Evolutionary conservation across 2,113 vertebrate species (phyloP).

Genomic region (Stercorarius parasiticus): DNA sequence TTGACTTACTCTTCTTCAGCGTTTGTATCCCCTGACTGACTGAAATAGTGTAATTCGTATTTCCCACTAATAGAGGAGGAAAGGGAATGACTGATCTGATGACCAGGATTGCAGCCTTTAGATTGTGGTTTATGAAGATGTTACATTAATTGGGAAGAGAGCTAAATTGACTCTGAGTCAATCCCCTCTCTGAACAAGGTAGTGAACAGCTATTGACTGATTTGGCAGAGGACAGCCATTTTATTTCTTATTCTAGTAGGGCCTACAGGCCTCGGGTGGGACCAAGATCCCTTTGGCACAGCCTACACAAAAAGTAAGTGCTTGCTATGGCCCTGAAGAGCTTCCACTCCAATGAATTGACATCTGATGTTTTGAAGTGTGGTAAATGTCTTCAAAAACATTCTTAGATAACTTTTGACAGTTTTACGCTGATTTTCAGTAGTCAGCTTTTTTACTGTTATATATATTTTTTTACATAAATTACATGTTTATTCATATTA

Average conservation of each 20-base stretch:
- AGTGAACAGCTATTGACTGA: neutral
- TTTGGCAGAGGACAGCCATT: neutral
- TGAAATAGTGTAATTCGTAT: neutral
- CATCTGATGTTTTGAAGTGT: neutral
- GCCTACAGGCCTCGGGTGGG: neutral
- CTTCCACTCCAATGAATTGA: neutral
- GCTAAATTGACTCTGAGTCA: neutral
- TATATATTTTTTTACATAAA: neutral
- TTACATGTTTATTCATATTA: neutral
- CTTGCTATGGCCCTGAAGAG: neutral
- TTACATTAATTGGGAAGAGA: neutral
- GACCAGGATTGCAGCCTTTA: neutral
- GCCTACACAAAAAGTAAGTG: neutral
- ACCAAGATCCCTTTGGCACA: neutral
- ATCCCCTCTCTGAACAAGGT: neutral
- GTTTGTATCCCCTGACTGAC: neutral
- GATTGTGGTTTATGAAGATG: neutral
- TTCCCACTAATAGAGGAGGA: neutral
- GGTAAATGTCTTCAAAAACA: neutral
- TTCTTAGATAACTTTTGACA: neutral
- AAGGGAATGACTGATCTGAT: neutral
- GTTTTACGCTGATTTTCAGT: neutral
- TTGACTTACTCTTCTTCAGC: neutral
- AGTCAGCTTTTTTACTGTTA: neutral
- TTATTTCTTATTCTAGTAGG: neutral